Conservation (phyloP, 2,888 invertebrate genomes). For the Machimus atricapillus region DNA sequence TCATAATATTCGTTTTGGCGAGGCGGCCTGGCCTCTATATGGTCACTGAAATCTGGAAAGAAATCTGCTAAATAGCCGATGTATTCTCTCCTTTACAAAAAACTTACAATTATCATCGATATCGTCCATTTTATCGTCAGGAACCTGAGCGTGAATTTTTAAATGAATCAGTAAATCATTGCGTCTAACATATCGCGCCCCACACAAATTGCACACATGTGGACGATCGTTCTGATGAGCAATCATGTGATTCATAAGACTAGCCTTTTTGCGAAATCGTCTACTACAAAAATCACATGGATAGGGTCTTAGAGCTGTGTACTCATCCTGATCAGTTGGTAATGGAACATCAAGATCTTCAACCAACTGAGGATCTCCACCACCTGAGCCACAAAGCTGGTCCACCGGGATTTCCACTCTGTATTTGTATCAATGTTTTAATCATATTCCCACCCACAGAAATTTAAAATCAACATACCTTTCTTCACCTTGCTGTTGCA, state of each 20-base stretch:
- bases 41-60: constrained; percentile 43
- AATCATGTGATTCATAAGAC: constrained; percentile 86
- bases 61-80: constrained; percentile 13
- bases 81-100: neutral
- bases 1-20: constrained; percentile 56
- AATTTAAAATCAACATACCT: constrained; percentile 63
- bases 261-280: constrained; percentile 82
- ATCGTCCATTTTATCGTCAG: constrained; percentile 67
- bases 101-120: constrained; percentile 54
- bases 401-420: constrained; percentile 75
- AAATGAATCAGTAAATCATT: constrained; percentile 84
- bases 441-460: neutral
- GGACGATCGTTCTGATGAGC: constrained; percentile 85
- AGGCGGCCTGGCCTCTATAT: constrained; percentile 34
- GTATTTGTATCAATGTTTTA: neutral
- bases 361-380: constrained; percentile 63
- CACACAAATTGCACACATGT: constrained; percentile 82
- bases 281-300: constrained; percentile 88
- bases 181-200: constrained; percentile 79
- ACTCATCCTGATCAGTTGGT: constrained; percentile 81
- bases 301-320: constrained; percentile 73
- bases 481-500: constrained; percentile 74
- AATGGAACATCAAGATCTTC: constrained; percentile 78
- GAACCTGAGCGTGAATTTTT: constrained; percentile 80
- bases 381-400: constrained; percentile 64